Evolutionary conservation across 2,113 vertebrate genomes (phyloP).

Genomic region (Orcinus orca): DNA sequence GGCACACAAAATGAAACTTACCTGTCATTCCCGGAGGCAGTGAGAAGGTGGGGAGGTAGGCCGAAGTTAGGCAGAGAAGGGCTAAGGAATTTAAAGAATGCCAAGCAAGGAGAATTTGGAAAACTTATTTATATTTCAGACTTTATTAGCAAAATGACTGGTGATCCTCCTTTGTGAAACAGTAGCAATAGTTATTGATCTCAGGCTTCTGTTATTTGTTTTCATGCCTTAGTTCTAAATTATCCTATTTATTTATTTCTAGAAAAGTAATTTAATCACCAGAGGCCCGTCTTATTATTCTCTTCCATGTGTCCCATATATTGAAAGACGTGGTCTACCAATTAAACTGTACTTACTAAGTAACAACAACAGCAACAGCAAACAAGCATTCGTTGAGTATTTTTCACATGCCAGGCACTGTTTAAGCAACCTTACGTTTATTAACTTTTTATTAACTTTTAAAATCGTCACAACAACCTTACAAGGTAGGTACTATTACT

Average conservation of each 20-base stretch:
- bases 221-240: background rate
- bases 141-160: background rate
- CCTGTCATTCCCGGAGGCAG: background rate
- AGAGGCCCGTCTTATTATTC: background rate
- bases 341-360: background rate
- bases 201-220: background rate
- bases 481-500: background rate
- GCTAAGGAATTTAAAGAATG: background rate
- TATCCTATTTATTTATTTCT: constrained; percentile 14
- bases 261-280: constrained; percentile 14
- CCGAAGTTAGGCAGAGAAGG: background rate
- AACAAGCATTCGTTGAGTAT: background rate
- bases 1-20: background rate
- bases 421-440: background rate
- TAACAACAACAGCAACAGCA: background rate
- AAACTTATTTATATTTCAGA: background rate
- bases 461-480: background rate
- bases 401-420: background rate
- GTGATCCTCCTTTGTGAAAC: background rate
- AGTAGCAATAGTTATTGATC: background rate
- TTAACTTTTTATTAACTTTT: background rate
- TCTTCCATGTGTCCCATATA: background rate
- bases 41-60: background rate
- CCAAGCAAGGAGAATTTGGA: background rate
- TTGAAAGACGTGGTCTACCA: background rate